These are phyloP conservation scores for Petrosia ficiformis DNA, from an alignment of 37 sponge, comb jelly and placozoan species.

Conservation along the genomic window DNA sequence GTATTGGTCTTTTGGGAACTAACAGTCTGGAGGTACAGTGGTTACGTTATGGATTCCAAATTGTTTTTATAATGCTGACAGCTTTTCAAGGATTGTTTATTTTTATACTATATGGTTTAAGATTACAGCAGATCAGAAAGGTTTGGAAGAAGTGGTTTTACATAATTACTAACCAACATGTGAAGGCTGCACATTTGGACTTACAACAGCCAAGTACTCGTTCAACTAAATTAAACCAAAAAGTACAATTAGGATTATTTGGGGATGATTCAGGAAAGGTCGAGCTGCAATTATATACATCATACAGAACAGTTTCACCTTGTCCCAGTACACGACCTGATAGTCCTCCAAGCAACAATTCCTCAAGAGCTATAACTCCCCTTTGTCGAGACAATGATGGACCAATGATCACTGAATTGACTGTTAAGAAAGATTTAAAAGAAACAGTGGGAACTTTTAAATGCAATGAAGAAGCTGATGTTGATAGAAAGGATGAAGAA, in stretches of 20 bases:
- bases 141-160: constrained; percentile 20
- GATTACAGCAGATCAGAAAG: neutral
- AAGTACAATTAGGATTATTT: no score
- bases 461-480: no score
- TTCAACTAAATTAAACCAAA: no score
- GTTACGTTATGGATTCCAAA: constrained; percentile 12
- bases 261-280: no score
- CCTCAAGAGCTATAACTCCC: no score
- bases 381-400: no score
- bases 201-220: no score
- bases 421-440: neutral
- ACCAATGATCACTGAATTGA: neutral
- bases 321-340: no score
- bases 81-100: constrained; percentile 28
- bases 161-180: neutral
- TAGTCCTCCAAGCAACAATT: no score
- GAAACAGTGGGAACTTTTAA: neutral
- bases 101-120: constrained; percentile 21
- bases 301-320: no score
- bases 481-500: no score
- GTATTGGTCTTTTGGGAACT: constrained; percentile 26
- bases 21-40: neutral
- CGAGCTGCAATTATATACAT: no score
- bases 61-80: constrained; percentile 11
- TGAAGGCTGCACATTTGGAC: neutral